A percentile compares a stretch with the other conserved stretches of the same genome.
Evolutionary conservation across 2,113 vertebrate species (phyloP).

Genomic region (Sclerurus mexicanus): DNA sequence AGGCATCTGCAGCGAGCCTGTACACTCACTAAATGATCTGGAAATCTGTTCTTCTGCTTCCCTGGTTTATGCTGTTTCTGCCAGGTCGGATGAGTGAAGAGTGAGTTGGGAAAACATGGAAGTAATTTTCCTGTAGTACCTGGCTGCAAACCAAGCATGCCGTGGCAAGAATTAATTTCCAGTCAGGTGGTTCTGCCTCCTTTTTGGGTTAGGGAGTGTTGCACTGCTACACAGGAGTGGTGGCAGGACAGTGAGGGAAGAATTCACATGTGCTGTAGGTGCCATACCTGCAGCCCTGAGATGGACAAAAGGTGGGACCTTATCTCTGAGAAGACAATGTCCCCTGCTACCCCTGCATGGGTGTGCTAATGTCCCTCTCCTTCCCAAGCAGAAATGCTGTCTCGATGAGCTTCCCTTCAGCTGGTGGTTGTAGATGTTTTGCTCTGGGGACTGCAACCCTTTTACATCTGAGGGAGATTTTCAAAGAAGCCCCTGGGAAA

Average conservation of each 20-base stretch:
- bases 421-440: background rate
- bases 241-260: background rate
- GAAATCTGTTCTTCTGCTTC: background rate
- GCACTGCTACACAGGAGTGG: accelerated
- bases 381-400: background rate
- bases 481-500: conserved; percentile 1
- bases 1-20: background rate
- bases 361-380: background rate
- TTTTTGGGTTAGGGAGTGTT: background rate
- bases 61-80: background rate
- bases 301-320: background rate
- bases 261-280: background rate
- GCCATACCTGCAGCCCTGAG: background rate
- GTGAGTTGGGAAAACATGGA: background rate
- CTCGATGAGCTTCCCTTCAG: background rate
- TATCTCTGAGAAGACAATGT: background rate
- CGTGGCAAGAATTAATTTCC: background rate
- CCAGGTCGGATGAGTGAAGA: background rate
- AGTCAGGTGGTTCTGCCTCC: background rate
- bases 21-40: background rate
- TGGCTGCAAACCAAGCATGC: background rate
- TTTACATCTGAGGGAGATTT: background rate
- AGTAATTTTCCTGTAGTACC: background rate
- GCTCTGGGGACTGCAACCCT: background rate
- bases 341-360: background rate